Base-by-base conservation (phyloP, 2,113 vertebrate species). In the Epinephelus moara region DNA sequence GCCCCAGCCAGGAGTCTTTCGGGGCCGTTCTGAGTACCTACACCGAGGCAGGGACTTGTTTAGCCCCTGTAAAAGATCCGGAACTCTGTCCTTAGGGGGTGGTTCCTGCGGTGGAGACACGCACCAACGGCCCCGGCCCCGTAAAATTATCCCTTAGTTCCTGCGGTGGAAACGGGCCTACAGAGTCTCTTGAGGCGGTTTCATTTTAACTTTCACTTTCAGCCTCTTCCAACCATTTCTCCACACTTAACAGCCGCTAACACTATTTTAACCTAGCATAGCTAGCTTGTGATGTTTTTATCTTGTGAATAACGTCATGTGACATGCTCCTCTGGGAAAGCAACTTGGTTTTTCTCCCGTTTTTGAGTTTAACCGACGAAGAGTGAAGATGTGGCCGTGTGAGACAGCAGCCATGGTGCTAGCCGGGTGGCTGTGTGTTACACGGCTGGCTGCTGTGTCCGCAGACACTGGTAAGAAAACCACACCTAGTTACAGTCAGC, bases 171-270 rank as follows among this genome's bases (percentile, higher is more conserved):
- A n/a, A n/a, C n/a, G n/a, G n/a, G n/a, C n/a, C n/a, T n/a, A n/a
- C n/a, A 42, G 0, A 25, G 12, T 4, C 15, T 9, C 21, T 11
- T 9, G 2, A 10, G 0, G 2, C 14, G 0, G 8, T 25, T 19
- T 37, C 19, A 4, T 1, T n/a, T 37, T 25, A 23, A 56, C 40
- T 87, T 82, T 89, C 70, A 66, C 33, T 89, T 82, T 75, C 4
- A 0, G 40, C 4, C 2, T 6, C 4, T 1, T 27, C 14, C 21
- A 4, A 3, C 27, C 1, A 9, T 0, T 7, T 33, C 18, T 11
- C 2, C 0, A 2, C 27, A 1, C 12, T 17, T 7, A 1, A 0
- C 1, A 11, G 17, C 57, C 1, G 1, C 5, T 19, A 0, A 5
- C 4, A 3, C 1, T 4, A 3, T 15, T 21, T 64, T 27, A 9